Percentiles rank a stretch among this genome's conserved stretches.
phyloP scores from a whole-genome alignment of 2,888 invertebrate genomes.

The Acleris holmiana region DNA sequence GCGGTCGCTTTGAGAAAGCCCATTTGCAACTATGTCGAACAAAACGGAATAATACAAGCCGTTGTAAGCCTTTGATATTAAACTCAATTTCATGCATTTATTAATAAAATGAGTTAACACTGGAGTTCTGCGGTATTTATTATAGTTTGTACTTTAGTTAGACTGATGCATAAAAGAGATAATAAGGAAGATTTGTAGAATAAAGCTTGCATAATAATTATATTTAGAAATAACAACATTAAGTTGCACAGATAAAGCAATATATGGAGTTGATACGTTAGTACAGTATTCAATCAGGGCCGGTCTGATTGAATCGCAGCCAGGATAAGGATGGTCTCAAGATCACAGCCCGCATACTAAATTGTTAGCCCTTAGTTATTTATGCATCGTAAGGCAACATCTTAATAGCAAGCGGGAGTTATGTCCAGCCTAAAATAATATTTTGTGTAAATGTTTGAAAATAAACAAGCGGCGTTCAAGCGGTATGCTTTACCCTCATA shows the following conservation, averaged over 20 bases:
- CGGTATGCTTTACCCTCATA: constrained; percentile 64
- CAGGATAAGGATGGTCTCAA: constrained; percentile 63
- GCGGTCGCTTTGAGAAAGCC: constrained; percentile 52
- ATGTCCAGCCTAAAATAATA: constrained; percentile 83
- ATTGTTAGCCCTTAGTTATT: constrained; percentile 80
- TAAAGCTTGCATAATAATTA: not conserved
- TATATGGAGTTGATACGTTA: constrained; percentile 68
- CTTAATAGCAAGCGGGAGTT: constrained; percentile 78
- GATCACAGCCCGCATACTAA: constrained; percentile 80
- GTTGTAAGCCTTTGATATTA: constrained; percentile 36
- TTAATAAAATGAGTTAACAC: constrained; percentile 33
- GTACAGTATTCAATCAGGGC: constrained; percentile 75
- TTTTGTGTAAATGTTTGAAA: constrained; percentile 82
- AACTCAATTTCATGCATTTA: constrained; percentile 36
- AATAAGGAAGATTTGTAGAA: too few relatives aligned
- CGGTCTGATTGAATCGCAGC: constrained; percentile 47
- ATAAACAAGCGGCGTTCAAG: constrained; percentile 71
- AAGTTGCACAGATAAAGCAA: constrained; percentile 37
- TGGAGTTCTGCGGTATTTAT: constrained; percentile 22
- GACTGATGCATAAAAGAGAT: not conserved
- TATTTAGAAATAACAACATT: too few relatives aligned
- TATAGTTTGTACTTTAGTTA: constrained; percentile 6
- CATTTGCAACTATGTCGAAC: constrained; percentile 49
- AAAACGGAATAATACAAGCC: constrained; percentile 39
- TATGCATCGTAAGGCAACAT: constrained; percentile 81